phyloP scores from a whole-genome alignment of 2,888 invertebrate species.

The Geophilus truncorum region DNA sequence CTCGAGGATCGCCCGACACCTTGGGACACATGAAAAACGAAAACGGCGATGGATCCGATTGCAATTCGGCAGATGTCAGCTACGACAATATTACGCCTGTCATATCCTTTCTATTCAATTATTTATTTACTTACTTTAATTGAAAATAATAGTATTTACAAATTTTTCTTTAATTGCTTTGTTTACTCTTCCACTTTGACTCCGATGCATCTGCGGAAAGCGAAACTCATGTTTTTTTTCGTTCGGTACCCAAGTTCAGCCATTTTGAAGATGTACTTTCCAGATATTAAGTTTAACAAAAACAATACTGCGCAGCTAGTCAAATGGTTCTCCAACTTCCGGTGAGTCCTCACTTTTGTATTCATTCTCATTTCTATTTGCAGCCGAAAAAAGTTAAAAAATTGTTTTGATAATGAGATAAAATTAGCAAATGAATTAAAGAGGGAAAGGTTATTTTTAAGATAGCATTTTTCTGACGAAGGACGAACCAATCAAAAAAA shows the following conservation, averaged over 20 bases:
- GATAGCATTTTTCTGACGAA: too few relatives aligned
- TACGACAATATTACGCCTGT: constrained; percentile 84
- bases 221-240: constrained; percentile 99
- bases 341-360: constrained; percentile 62
- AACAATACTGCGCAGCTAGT: constrained; percentile 99
- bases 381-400: not conserved
- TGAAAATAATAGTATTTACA: not conserved
- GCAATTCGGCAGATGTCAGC: constrained; percentile 76
- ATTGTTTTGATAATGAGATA: not conserved
- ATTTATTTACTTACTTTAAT: not conserved
- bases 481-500: not conserved
- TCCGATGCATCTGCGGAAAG: constrained; percentile 99
- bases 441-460: not conserved
- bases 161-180: constrained; percentile 31
- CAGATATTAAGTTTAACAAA: constrained; percentile 99
- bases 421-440: not conserved
- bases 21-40: constrained; percentile 42
- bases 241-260: constrained; percentile 98
- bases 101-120: constrained; percentile 76
- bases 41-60: constrained; percentile 79
- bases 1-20: constrained; percentile 58
- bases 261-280: constrained; percentile 99
- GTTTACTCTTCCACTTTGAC: constrained; percentile 81
- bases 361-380: not conserved
- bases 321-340: constrained; percentile 99